Conservation (phyloP, 2,797 vertebrate genomes). For the Denticeps clupeoides region DNA sequence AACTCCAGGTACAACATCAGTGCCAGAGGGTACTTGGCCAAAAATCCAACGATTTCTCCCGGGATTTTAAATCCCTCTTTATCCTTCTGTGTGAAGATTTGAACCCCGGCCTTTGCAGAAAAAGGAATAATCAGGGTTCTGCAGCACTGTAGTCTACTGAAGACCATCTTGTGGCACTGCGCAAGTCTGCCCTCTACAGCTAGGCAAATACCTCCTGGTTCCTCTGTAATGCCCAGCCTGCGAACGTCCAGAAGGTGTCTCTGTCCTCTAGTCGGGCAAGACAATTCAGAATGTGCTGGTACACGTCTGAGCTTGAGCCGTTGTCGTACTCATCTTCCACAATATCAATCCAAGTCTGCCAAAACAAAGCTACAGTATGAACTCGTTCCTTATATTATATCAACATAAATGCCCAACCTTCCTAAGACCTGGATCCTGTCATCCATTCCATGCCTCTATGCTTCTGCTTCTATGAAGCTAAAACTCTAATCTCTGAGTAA, state of each 20-base stretch:
- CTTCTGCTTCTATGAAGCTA: no score
- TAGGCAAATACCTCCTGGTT: constrained; percentile 42
- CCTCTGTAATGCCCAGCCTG: constrained; percentile 48
- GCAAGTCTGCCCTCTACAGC: constrained; percentile 49
- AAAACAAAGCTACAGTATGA: constrained; percentile 5
- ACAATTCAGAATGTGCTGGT: constrained; percentile 41
- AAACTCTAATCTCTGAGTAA: no score
- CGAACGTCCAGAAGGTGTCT: constrained; percentile 45
- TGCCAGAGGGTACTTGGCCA: constrained; percentile 43
- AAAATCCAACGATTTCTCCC: constrained; percentile 33
- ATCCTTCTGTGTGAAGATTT: constrained; percentile 44
- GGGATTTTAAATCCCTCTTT: constrained; percentile 18
- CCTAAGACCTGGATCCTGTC: no score
- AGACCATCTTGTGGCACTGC: constrained; percentile 15
- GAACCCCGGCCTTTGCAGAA: constrained; percentile 42
- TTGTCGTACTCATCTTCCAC: constrained; percentile 37
- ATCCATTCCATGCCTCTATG: no score
- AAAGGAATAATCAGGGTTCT: constrained; percentile 10
- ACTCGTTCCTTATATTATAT: no score
- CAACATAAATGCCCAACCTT: no score
- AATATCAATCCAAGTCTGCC: constrained; percentile 52
- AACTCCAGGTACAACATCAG: constrained; percentile 48
- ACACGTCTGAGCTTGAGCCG: constrained; percentile 30
- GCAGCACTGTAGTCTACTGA: no score
- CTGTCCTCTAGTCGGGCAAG: constrained; percentile 40